A percentile compares a stretch with the other conserved stretches of the same genome.
phyloP scores from a whole-genome alignment of 2,888 invertebrate species.

The Scrobipalpa atriplicella region DNA sequence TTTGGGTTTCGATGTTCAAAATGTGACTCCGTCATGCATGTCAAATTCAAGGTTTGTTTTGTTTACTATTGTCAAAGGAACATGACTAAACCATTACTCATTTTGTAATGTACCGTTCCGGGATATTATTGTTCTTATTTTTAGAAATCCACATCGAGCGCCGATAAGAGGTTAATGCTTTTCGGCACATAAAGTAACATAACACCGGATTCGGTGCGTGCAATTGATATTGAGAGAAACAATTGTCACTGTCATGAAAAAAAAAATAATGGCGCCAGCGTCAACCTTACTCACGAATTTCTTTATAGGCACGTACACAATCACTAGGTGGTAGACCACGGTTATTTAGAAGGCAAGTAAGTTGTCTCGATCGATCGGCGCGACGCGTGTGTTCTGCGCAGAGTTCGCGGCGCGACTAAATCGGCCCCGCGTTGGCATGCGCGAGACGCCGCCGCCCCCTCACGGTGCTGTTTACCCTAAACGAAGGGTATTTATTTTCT shows the following conservation, averaged over 20 bases:
- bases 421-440: not conserved
- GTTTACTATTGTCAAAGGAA: not conserved
- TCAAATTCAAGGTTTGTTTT: not conserved
- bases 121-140: not conserved
- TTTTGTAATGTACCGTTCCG: not conserved
- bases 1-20: too few relatives aligned
- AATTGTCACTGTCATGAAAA: slow-evolving; percentile 13
- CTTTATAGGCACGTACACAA: not conserved
- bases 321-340: not conserved
- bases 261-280: too few relatives aligned
- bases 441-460: slow-evolving; percentile 44
- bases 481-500: slow-evolving; percentile 38
- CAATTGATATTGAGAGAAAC: slow-evolving; percentile 1
- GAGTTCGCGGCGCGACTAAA: slow-evolving; percentile 55
- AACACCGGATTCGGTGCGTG: not conserved
- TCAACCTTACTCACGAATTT: not conserved
- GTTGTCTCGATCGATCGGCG: slow-evolving; percentile 41
- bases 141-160: not conserved
- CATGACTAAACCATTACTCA: not conserved
- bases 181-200: not conserved
- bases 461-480: slow-evolving; percentile 35
- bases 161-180: slow-evolving; percentile 5
- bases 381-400: slow-evolving; percentile 46
- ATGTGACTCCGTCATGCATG: too few relatives aligned
- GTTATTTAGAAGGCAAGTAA: not conserved